Evolutionary conservation across 2,113 vertebrate genomes (phyloP).

Genomic region (Callospermophilus lateralis): DNA sequence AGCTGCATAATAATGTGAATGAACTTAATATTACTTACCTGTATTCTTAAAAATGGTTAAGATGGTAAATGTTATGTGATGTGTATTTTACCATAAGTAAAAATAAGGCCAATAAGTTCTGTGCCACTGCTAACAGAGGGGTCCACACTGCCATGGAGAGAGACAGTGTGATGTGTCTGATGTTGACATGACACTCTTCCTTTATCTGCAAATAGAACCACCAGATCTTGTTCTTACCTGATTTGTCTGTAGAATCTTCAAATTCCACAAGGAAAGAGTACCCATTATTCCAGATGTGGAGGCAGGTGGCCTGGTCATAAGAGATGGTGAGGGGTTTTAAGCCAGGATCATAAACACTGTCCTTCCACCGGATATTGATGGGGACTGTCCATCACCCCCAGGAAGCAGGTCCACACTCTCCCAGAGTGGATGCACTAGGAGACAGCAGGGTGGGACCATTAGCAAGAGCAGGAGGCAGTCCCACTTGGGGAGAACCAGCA

Average conservation of each 20-base stretch:
- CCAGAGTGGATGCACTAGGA: constrained; percentile 97
- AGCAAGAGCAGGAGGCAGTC: background rate
- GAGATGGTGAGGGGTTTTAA: constrained; percentile 92
- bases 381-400: constrained; percentile 95
- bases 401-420: constrained; percentile 92
- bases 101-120: background rate
- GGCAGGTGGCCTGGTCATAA: constrained; percentile 94
- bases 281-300: constrained; percentile 97
- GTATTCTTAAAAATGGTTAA: background rate
- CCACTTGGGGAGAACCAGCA: background rate
- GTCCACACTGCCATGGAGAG: background rate
- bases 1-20: background rate
- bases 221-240: constrained; percentile 89
- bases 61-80: background rate
- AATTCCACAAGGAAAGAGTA: constrained; percentile 99
- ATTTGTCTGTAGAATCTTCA: constrained; percentile 94
- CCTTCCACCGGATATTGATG: constrained; percentile 94
- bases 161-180: background rate
- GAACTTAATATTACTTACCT: background rate
- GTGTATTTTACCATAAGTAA: background rate
- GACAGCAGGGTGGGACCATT: background rate
- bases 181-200: background rate
- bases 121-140: background rate
- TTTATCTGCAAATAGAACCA: background rate
- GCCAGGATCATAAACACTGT: constrained; percentile 93